Base-by-base conservation (phyloP, 2,888 invertebrate species). In the Ectemnius cavifrons region DNA sequence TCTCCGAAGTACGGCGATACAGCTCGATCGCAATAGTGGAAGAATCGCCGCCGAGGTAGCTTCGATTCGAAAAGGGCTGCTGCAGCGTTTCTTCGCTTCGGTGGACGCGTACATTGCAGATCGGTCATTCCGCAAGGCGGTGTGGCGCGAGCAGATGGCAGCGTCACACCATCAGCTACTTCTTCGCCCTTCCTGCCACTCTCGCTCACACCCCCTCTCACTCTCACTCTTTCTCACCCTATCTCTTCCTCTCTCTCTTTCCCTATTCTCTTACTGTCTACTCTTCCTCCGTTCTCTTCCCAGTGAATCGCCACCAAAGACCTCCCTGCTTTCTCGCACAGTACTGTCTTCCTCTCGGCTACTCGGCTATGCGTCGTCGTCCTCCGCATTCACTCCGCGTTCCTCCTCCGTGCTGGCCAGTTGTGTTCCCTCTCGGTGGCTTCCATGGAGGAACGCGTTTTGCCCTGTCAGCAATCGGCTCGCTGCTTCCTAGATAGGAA, bases 141-240 rank as follows among this genome's bases (percentile, higher is more conserved):
- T 72, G 75, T 37, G 52, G n/a, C 14, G 77, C 78, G 79, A 82
- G 78, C 79, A 80, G 81, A 79, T 81, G 76, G 80, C 84, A 85
- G 84, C 85, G 84, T 86, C 86, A 87, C 87, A 37, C 37, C 83
- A 85, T 84, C 82, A 82, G 79, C 74, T 75, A 75, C 79, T 79
- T 83, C 84, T 78, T 80, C 75, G 64, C 77, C 72, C 79, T 66
- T 63, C 67, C 47, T 37, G 37, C 37, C 37, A 37, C 37, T 37
- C 37, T 37, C 37, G 8, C 37, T 37, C 37, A 11, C 37, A 8
- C 37, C 11, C 37, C 37, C 37, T 37, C 28, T 37, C 20, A 1
- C 23, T 23, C 23, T 23, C 23, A 6, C 11, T 37, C 37, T 3
- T 4, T 37, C 37, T 37, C 37, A 3, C 37, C 8, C 28, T n/a